These are phyloP conservation scores for Monarcha castaneiventris DNA, from an alignment of 2,113 vertebrate species.

Conservation along the genomic window DNA sequence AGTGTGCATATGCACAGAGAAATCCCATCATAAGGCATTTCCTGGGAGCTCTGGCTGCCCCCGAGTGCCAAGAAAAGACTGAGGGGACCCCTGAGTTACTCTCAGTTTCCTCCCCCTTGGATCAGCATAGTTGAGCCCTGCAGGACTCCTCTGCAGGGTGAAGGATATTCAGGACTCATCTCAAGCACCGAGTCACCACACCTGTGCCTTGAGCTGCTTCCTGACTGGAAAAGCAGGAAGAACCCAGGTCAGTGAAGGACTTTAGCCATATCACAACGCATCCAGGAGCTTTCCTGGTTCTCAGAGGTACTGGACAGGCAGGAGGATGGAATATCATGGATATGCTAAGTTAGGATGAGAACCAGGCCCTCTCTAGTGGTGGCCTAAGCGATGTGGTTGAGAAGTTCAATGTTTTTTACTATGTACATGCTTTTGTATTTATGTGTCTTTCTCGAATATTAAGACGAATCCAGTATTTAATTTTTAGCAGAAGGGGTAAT, in stretches of 20 bases:
- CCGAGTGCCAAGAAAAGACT: background rate
- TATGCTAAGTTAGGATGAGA: constrained; percentile 16
- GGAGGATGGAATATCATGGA: background rate
- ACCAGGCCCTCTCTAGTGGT: background rate
- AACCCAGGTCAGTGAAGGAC: background rate
- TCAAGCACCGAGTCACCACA: background rate
- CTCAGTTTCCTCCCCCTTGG: background rate
- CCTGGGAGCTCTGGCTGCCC: background rate
- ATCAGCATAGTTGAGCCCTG: background rate
- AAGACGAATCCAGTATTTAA: constrained; percentile 61
- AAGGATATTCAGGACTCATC: background rate
- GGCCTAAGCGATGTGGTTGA: background rate
- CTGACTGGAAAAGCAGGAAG: background rate
- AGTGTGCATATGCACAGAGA: background rate
- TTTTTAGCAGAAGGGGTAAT: constrained; percentile 2
- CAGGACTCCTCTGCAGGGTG: background rate
- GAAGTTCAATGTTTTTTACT: background rate
- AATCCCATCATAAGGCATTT: accelerated
- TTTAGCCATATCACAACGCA: background rate
- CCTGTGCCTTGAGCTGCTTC: background rate
- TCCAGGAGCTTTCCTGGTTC: background rate
- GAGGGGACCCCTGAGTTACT: background rate
- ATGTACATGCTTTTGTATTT: constrained; percentile 66
- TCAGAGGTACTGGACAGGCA: background rate
- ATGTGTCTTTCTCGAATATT: constrained; percentile 58